A percentile compares a stretch with the other conserved stretches of the same genome.
These are phyloP conservation scores for Bubalus kerabau DNA, from an alignment of 2,113 vertebrate species.

Conservation along the genomic window DNA sequence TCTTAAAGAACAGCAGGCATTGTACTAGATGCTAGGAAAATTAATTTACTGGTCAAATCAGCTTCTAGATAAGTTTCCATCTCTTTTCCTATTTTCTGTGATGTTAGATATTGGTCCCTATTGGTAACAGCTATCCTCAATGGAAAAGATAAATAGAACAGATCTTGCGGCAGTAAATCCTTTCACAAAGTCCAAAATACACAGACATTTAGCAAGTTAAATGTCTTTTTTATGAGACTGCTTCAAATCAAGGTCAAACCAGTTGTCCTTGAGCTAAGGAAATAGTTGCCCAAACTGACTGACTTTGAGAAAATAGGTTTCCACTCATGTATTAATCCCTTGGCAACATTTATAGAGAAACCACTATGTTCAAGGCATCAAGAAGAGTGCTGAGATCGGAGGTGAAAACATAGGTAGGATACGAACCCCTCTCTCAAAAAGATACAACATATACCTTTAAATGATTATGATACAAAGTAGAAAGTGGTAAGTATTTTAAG, in stretches of 20 bases:
- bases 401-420: background rate
- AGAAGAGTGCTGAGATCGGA: background rate
- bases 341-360: background rate
- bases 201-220: background rate
- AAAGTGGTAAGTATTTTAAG: background rate
- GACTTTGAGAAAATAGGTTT: background rate
- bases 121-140: background rate
- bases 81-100: background rate
- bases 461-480: background rate
- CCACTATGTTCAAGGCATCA: background rate
- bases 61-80: background rate
- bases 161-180: background rate
- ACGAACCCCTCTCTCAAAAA: background rate
- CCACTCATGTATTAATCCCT: background rate
- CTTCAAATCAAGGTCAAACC: conserved; percentile 4
- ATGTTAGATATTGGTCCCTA: background rate
- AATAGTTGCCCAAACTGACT: background rate
- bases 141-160: background rate
- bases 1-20: background rate
- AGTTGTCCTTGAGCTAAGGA: background rate
- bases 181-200: background rate
- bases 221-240: background rate
- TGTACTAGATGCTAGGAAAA: background rate
- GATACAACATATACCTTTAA: background rate
- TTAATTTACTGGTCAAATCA: background rate